phyloP scores from a whole-genome alignment of 2,113 vertebrate genomes.

The Corynorhinus townsendii region DNA sequence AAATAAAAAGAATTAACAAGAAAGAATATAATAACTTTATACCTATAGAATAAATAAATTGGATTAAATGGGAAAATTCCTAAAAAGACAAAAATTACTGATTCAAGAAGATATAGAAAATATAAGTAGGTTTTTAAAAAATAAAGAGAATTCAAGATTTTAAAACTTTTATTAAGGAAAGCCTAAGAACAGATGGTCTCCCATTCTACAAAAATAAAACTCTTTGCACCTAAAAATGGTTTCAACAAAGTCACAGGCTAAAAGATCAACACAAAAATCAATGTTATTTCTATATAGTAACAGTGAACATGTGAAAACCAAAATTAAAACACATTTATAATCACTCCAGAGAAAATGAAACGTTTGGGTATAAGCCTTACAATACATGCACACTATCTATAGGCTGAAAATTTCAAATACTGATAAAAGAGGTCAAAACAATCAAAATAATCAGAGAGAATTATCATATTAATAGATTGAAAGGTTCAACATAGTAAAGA shows the following conservation, averaged over 20 bases:
- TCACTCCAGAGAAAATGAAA: neutral
- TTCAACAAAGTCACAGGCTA: neutral
- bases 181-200: neutral
- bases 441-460: neutral
- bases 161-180: too few species aligned
- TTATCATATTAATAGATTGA: neutral
- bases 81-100: too few species aligned
- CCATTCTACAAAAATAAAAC: neutral
- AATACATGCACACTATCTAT: neutral
- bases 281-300: neutral
- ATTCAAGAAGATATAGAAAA: neutral
- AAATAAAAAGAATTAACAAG: too few species aligned
- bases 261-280: neutral
- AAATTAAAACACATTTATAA: slow-evolving; percentile 20
- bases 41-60: too few species aligned
- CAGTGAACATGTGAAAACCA: neutral
- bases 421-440: neutral
- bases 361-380: neutral
- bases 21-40: too few species aligned
- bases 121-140: neutral
- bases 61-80: too few species aligned
- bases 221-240: neutral
- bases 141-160: too few species aligned
- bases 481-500: neutral
- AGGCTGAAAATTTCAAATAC: neutral